Conservation (phyloP, 2,888 invertebrate species). For the Camptogramma bilineatum region DNA sequence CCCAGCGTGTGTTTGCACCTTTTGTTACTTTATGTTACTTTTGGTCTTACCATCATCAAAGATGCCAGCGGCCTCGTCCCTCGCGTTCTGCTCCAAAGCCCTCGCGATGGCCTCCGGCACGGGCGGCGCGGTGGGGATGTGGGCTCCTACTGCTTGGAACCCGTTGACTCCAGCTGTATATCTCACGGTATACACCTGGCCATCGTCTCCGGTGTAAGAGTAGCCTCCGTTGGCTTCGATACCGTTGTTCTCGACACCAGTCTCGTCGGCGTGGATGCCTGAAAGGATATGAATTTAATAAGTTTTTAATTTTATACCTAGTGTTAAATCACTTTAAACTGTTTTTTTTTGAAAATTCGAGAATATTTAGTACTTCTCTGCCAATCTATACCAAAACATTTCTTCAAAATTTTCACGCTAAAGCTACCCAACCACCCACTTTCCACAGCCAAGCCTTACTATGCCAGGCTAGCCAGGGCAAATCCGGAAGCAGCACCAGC, state of each 20-base stretch:
- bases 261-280: slow-evolving; percentile 78
- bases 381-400: too few species aligned
- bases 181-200: slow-evolving; percentile 81
- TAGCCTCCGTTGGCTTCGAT: slow-evolving; percentile 84
- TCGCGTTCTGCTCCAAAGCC: slow-evolving; percentile 78
- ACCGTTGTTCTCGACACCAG: slow-evolving; percentile 72
- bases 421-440: too few species aligned
- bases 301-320: too few species aligned
- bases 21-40: too few species aligned
- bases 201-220: slow-evolving; percentile 87
- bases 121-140: slow-evolving; percentile 86
- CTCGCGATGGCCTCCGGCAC: slow-evolving; percentile 85
- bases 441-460: too few species aligned
- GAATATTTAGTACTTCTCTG: too few species aligned
- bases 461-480: too few species aligned
- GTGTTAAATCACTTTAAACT: too few species aligned
- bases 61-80: slow-evolving; percentile 83
- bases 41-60: slow-evolving; percentile 77
- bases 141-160: slow-evolving; percentile 84
- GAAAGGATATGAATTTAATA: slow-evolving; percentile 14
- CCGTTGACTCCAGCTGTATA: slow-evolving; percentile 77
- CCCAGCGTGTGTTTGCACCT: too few species aligned
- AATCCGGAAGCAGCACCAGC: too few species aligned
- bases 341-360: too few species aligned
- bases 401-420: too few species aligned